Conservation (phyloP, 2,888 invertebrate genomes). For the Exephanes ischioxanthus region DNA sequence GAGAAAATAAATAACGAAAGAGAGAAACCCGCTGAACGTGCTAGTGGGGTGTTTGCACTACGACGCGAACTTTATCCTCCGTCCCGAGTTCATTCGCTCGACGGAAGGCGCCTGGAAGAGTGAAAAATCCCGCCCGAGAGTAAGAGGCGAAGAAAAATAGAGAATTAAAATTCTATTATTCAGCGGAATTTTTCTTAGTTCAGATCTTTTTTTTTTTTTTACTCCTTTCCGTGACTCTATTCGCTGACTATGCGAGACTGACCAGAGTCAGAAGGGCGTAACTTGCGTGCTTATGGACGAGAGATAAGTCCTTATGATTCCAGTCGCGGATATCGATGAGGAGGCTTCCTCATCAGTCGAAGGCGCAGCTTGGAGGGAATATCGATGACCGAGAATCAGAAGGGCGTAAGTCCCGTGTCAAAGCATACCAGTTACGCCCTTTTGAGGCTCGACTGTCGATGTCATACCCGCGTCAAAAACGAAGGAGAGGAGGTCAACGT, state of each 20-base stretch:
- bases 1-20: slow-evolving; percentile 1
- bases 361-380: background rate
- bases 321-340: too few relatives aligned
- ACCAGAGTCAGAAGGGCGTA: too few relatives aligned
- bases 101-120: background rate
- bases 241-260: background rate
- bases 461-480: background rate
- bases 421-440: too few relatives aligned
- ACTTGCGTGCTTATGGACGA: too few relatives aligned
- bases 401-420: too few relatives aligned
- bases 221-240: background rate
- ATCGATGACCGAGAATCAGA: too few relatives aligned
- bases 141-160: background rate
- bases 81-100: background rate
- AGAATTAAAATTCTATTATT: background rate
- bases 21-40: background rate
- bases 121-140: background rate
- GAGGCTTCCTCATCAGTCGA: background rate
- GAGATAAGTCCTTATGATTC: too few relatives aligned
- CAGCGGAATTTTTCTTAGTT: slow-evolving; percentile 1
- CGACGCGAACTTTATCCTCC: background rate
- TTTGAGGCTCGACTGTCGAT: too few relatives aligned
- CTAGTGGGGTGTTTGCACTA: background rate
- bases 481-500: slow-evolving; percentile 58
- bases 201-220: background rate